These are phyloP conservation scores for Spilogale gracilis DNA, from an alignment of 2,113 vertebrate genomes.

Conservation along the genomic window DNA sequence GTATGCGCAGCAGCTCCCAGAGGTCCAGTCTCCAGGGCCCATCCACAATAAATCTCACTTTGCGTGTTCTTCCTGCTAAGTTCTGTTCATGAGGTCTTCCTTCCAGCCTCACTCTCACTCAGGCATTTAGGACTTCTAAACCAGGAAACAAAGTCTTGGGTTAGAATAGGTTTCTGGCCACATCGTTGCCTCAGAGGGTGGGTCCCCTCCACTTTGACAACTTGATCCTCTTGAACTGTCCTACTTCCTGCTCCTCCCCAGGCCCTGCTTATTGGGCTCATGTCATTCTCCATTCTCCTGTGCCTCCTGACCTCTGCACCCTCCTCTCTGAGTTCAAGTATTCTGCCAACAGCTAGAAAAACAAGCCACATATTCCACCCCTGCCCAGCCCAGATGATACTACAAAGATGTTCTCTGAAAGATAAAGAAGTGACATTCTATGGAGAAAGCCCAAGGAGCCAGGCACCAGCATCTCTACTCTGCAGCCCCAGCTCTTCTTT, in stretches of 20 bases:
- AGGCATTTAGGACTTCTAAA: background rate
- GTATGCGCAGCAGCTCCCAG: background rate
- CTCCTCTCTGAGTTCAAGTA: background rate
- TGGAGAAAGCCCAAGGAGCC: background rate
- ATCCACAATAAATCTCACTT: background rate
- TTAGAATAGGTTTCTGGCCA: background rate
- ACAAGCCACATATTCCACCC: background rate
- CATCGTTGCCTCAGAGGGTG: conserved; percentile 6
- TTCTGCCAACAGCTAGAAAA: background rate
- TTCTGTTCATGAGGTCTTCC: background rate
- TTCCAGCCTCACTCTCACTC: background rate
- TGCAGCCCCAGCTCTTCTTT: background rate
- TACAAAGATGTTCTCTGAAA: conserved; percentile 26
- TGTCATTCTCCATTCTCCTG: background rate
- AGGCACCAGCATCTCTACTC: background rate
- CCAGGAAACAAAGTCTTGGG: background rate
- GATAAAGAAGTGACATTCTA: background rate
- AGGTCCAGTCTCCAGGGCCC: background rate
- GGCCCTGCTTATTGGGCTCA: background rate
- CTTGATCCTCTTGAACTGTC: background rate
- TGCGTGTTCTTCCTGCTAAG: background rate
- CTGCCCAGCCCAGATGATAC: background rate
- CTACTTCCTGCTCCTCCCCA: conserved; percentile 38
- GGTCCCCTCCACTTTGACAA: conserved; percentile 13
- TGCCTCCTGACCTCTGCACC: background rate